A percentile compares a stretch with the other conserved stretches of the same genome.
phyloP scores from a whole-genome alignment of 2,888 invertebrate genomes.

The Eustalomyia histrio region DNA sequence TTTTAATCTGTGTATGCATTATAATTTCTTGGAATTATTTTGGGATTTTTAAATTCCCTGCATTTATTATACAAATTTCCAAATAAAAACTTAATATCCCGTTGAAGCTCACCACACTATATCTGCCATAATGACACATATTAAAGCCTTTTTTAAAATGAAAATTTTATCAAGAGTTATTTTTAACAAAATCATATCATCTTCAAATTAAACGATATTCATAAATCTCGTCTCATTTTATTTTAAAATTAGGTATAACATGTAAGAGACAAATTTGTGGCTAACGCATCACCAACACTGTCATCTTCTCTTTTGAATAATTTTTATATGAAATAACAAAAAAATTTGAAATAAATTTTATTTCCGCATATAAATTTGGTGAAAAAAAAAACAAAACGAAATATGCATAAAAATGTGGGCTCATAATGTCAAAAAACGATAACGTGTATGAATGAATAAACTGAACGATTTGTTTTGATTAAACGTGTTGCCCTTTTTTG shows the following conservation, averaged over 20 bases:
- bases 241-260: neutral
- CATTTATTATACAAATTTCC: too few relatives aligned
- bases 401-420: constrained; percentile 11
- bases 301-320: neutral
- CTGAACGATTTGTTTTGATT: neutral
- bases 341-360: neutral
- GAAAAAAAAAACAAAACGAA: neutral
- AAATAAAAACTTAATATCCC: too few relatives aligned
- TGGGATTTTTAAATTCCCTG: too few relatives aligned
- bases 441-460: neutral
- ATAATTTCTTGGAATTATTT: too few relatives aligned
- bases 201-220: neutral
- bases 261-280: neutral
- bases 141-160: neutral
- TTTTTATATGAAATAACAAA: neutral
- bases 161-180: constrained; percentile 7
- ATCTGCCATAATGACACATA: neutral
- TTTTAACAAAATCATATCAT: neutral
- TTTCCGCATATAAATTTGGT: constrained; percentile 27
- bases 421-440: neutral
- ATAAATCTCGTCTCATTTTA: neutral
- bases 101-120: neutral
- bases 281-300: neutral
- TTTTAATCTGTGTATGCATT: too few relatives aligned
- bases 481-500: constrained; percentile 13